phyloP scores from a whole-genome alignment of 2,888 invertebrate species.

The Dorcus parallelipipedus region DNA sequence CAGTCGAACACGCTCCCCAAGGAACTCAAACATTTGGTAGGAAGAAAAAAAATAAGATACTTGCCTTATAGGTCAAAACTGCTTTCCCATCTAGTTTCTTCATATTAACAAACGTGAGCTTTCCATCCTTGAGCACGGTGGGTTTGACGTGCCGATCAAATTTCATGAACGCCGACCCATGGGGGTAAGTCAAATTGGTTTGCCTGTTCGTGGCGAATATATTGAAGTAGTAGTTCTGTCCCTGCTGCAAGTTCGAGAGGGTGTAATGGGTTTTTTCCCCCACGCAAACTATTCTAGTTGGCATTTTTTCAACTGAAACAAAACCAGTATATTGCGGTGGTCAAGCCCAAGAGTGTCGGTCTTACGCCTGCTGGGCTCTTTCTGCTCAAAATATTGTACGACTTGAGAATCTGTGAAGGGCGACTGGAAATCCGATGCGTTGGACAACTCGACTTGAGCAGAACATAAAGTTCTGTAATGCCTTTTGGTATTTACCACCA shows the following conservation, averaged over 20 bases:
- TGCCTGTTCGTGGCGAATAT: constrained; percentile 54
- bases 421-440: too few species aligned
- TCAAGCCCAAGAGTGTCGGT: background rate
- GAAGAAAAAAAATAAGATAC: background rate
- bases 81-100: constrained; percentile 53
- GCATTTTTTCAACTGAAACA: background rate
- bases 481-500: constrained; percentile 50
- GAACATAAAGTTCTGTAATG: constrained; percentile 52
- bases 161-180: constrained; percentile 46
- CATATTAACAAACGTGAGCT: constrained; percentile 50
- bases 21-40: background rate
- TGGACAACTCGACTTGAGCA: constrained; percentile 36
- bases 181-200: constrained; percentile 53
- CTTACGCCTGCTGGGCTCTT: background rate
- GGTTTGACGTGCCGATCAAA: constrained; percentile 43
- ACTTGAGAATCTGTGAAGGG: constrained; percentile 1
- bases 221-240: constrained; percentile 53
- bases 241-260: constrained; percentile 48
- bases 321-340: too few species aligned
- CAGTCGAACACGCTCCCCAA: too few species aligned
- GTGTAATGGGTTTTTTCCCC: constrained; percentile 52
- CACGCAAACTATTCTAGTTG: constrained; percentile 49
- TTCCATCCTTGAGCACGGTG: constrained; percentile 51
- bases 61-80: constrained; percentile 57
- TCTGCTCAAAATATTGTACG: constrained; percentile 1